Evolutionary conservation across 37 sponge, comb jelly and placozoan genomes (phyloP).

Genomic region (Halisarca cf. caerulea): DNA sequence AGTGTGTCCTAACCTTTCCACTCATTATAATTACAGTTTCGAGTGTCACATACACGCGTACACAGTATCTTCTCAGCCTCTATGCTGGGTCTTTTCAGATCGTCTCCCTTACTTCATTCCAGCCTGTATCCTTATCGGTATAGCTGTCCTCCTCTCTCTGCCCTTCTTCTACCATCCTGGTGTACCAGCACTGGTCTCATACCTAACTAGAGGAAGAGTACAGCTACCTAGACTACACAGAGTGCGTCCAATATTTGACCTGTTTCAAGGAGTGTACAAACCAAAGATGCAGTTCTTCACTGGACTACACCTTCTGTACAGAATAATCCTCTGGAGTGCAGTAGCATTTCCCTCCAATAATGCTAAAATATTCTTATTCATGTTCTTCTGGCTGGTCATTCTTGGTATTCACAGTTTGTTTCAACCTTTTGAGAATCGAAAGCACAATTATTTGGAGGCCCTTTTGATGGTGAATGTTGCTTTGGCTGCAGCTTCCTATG

Average conservation of each 20-base stretch:
- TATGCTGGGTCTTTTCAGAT: not conserved
- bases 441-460: slow-evolving; percentile 5
- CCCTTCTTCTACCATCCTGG: not conserved
- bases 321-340: not conserved
- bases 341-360: not conserved
- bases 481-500: no score
- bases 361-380: not conserved
- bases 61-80: no score
- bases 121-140: not conserved
- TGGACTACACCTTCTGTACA: slow-evolving; percentile 14
- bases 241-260: not conserved
- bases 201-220: not conserved
- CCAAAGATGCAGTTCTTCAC: slow-evolving; percentile 4
- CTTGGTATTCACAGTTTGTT: not conserved
- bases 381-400: not conserved
- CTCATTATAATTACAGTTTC: no score
- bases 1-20: no score
- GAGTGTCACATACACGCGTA: no score
- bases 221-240: not conserved
- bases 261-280: slow-evolving; percentile 23
- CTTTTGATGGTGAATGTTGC: not conserved
- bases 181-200: not conserved
- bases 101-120: slow-evolving; percentile 4
- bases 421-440: slow-evolving; percentile 7
- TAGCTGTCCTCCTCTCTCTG: not conserved